phyloP scores from a whole-genome alignment of 2,113 vertebrate species.

The Elgaria multicarinata region DNA sequence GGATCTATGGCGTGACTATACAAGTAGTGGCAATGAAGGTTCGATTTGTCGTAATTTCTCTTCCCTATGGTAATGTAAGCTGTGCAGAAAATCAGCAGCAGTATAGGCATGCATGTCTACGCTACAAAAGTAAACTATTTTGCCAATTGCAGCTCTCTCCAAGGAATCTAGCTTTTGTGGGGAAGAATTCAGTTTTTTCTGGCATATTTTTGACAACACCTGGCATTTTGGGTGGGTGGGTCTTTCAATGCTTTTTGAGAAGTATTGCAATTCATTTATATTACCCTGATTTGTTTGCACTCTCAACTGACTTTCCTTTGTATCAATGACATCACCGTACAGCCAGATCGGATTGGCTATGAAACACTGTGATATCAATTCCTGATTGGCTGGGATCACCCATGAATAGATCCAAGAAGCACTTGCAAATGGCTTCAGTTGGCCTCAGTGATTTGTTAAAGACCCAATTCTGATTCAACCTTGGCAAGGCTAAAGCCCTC shows the following conservation, averaged over 20 bases:
- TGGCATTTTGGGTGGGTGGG: neutral
- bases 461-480: no score
- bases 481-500: no score
- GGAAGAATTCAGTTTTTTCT: neutral
- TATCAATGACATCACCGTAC: neutral
- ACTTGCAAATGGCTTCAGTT: neutral
- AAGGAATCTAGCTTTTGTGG: neutral
- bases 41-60: conserved; percentile 7
- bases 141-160: neutral
- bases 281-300: neutral
- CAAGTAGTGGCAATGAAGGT: neutral
- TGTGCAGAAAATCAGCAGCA: neutral
- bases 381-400: neutral
- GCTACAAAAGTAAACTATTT: neutral
- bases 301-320: neutral
- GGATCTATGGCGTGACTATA: conserved; percentile 21
- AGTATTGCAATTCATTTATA: neutral
- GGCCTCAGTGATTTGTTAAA: no score
- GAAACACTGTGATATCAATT: neutral
- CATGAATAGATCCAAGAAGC: neutral
- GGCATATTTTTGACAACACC: neutral
- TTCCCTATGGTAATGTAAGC: neutral
- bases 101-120: neutral
- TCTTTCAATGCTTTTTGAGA: neutral
- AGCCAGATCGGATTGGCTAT: no score